A percentile compares a stretch with the other conserved stretches of the same genome.
phyloP scores from a whole-genome alignment of 2,113 vertebrate genomes.

The Symphodus melops region DNA sequence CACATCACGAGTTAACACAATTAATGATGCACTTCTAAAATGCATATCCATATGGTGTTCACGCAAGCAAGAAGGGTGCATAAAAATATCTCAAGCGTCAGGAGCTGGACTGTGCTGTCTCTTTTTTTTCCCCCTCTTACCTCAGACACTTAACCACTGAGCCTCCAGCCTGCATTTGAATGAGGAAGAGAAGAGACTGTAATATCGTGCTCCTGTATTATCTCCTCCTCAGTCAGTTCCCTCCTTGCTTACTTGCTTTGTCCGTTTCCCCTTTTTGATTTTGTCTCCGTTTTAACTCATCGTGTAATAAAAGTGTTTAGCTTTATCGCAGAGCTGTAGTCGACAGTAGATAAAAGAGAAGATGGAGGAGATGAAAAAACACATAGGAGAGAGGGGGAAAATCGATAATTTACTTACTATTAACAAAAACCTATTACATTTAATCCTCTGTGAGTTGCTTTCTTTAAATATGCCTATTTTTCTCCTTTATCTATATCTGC shows the following conservation, averaged over 20 bases:
- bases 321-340: conserved; percentile 41
- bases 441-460: conserved; percentile 42
- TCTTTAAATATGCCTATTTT: conserved; percentile 44
- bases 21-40: conserved; percentile 21
- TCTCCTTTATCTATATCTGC: conserved; percentile 28
- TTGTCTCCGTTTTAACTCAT: conserved; percentile 38
- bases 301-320: conserved; percentile 42
- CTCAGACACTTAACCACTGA: conserved; percentile 31
- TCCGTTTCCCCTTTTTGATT: conserved; percentile 27
- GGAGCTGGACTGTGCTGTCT: conserved; percentile 11
- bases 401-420: conserved; percentile 56
- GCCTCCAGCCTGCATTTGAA: conserved; percentile 37
- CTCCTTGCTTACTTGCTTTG: neutral
- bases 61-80: neutral
- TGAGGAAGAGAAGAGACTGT: conserved; percentile 13
- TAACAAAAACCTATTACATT: conserved; percentile 30
- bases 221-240: neutral
- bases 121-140: conserved; percentile 46
- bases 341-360: conserved; percentile 37
- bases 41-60: conserved; percentile 22
- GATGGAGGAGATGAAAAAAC: conserved; percentile 39
- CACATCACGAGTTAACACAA: conserved; percentile 21
- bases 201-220: conserved; percentile 16
- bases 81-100: conserved; percentile 30
- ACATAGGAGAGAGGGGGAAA: conserved; percentile 9